Conservation (phyloP, 1,140 invertebrate species). For the Chymomyza costata region DNA sequence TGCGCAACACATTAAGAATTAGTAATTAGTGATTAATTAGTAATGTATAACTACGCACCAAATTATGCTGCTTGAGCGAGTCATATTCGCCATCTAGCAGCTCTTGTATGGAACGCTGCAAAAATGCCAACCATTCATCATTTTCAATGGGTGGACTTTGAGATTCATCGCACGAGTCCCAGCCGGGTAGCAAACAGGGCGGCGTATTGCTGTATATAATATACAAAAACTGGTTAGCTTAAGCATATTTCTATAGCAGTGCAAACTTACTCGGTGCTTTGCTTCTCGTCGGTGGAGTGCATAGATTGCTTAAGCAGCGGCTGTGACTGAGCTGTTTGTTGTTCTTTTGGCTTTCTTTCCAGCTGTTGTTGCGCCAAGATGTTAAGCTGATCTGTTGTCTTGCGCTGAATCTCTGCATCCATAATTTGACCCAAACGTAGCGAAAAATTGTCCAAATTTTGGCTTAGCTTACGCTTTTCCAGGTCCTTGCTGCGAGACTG, state of each 20-base stretch:
- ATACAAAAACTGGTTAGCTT: not conserved
- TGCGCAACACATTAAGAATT: conserved; percentile 30
- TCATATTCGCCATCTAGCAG: conserved; percentile 85
- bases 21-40: too few relatives aligned
- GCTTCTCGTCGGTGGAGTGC: conserved; percentile 71
- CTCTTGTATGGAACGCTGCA: conserved; percentile 82
- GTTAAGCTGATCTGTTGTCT: conserved; percentile 42
- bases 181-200: conserved; percentile 67
- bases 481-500: conserved; percentile 63
- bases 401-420: conserved; percentile 40
- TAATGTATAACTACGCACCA: conserved; percentile 76
- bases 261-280: conserved; percentile 57
- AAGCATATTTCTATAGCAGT: too few relatives aligned
- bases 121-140: conserved; percentile 88
- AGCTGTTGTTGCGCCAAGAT: conserved; percentile 45
- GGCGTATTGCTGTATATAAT: conserved; percentile 52
- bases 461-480: conserved; percentile 74
- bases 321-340: conserved; percentile 53
- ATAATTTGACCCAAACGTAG: conserved; percentile 78
- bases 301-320: conserved; percentile 40
- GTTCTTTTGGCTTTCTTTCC: conserved; percentile 1
- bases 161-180: conserved; percentile 74
- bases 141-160: conserved; percentile 83
- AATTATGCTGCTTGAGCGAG: conserved; percentile 83
- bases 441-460: conserved; percentile 76